Conservation (phyloP, 2,888 invertebrate species). For the Orthosia gothica region DNA sequence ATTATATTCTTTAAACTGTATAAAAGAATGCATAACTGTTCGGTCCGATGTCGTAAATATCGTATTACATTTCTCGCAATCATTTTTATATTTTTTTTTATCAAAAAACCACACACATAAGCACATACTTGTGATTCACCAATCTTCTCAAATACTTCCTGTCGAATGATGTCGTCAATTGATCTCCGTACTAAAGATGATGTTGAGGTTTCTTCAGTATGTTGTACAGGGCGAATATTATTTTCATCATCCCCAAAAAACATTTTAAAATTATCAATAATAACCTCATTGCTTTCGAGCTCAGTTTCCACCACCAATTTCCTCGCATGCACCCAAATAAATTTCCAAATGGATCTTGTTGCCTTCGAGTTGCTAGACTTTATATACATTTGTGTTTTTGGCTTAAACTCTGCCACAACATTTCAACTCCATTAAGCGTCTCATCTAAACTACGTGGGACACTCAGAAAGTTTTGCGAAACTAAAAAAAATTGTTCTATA, state of each 20-base stretch:
- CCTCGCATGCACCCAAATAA: too few species aligned
- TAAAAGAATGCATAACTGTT: slow-evolving; percentile 4
- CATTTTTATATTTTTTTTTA: background rate
- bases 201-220: background rate
- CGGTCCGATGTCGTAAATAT: background rate
- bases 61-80: background rate
- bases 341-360: too few species aligned
- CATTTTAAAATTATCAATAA: slow-evolving; percentile 14
- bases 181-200: slow-evolving; percentile 9
- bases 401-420: too few species aligned
- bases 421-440: too few species aligned
- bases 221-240: background rate
- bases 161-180: background rate
- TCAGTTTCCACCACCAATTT: too few species aligned
- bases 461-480: too few species aligned
- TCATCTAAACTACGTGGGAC: too few species aligned
- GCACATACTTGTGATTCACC: slow-evolving; percentile 8
- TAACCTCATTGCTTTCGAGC: background rate
- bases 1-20: slow-evolving; percentile 6
- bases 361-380: too few species aligned
- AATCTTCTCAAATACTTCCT: slow-evolving; percentile 9
- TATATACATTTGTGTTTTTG: too few species aligned
- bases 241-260: background rate
- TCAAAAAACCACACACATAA: slow-evolving; percentile 13
- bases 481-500: too few species aligned